Evolutionary conservation across 2,113 vertebrate genomes (phyloP).

Genomic region (Megaceryle maxima): DNA sequence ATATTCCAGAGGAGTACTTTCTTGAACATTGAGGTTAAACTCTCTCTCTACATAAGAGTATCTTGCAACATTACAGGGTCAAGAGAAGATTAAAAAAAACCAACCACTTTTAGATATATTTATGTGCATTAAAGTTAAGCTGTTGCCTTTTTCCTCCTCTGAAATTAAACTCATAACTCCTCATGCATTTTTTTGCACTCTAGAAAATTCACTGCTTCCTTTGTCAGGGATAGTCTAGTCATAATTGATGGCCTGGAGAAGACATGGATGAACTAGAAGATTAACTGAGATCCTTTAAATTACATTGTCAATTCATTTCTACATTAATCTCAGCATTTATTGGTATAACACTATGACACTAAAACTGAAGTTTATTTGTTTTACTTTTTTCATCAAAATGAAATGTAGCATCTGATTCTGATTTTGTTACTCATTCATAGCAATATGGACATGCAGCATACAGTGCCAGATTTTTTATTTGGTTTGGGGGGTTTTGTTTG

Average conservation of each 20-base stretch:
- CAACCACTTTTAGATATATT: not conserved
- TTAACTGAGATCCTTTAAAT: not conserved
- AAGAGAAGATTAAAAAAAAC: not conserved
- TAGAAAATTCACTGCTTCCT: not conserved
- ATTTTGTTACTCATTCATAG: not conserved
- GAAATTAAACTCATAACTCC: not conserved
- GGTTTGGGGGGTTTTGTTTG: not conserved
- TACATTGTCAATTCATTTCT: not conserved
- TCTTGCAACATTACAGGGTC: not conserved
- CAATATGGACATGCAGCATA: not conserved
- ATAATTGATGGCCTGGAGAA: not conserved
- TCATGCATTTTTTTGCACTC: not conserved
- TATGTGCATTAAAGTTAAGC: not conserved
- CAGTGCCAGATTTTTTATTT: rapidly evolving
- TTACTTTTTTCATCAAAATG: not conserved
- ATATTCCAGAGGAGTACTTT: not conserved
- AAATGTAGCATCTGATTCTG: not conserved
- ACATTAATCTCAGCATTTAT: not conserved
- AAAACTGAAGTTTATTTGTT: not conserved
- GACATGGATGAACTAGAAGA: not conserved
- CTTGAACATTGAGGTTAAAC: not conserved
- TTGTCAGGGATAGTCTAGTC: not conserved
- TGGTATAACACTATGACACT: not conserved
- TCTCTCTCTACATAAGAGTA: not conserved
- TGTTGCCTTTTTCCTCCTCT: not conserved